Evolutionary conservation across 1,140 invertebrate species (phyloP).

Genomic region (Drosophila pandora): DNA sequence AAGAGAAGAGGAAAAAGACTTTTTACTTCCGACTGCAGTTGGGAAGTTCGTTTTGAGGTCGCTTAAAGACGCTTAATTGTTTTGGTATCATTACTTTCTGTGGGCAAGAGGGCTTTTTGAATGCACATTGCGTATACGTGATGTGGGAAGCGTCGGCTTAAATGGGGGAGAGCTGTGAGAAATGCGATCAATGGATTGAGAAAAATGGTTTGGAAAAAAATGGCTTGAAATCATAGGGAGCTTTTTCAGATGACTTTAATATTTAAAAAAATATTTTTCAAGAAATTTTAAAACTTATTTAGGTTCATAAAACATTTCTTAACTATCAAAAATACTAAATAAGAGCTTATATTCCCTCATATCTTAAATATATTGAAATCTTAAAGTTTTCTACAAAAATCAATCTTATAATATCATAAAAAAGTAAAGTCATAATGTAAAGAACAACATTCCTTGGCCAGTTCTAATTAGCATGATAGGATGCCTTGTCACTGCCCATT

Average conservation of each 20-base stretch:
- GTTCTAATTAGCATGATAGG: conserved; percentile 50
- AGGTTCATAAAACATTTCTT: too few species aligned
- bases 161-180: neutral
- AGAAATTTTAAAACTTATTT: too few species aligned
- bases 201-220: conserved; percentile 3
- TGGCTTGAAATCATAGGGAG: neutral
- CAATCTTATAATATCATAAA: neutral
- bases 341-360: too few species aligned
- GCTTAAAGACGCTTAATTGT: conserved; percentile 42
- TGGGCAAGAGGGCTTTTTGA: conserved; percentile 5
- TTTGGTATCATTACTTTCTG: conserved; percentile 25
- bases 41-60: conserved; percentile 51
- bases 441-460: neutral
- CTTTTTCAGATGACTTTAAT: neutral
- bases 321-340: too few species aligned
- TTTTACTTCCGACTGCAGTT: conserved; percentile 71
- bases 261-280: neutral
- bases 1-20: conserved; percentile 30
- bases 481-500: conserved; percentile 44
- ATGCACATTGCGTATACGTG: conserved; percentile 39
- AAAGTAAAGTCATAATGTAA: neutral
- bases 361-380: too few species aligned
- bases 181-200: neutral
- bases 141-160: conserved; percentile 25
- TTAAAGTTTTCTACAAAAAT: too few species aligned